Evolutionary conservation across 1,140 invertebrate species (phyloP).

Genomic region (Pseudomyrmex pallidus): DNA sequence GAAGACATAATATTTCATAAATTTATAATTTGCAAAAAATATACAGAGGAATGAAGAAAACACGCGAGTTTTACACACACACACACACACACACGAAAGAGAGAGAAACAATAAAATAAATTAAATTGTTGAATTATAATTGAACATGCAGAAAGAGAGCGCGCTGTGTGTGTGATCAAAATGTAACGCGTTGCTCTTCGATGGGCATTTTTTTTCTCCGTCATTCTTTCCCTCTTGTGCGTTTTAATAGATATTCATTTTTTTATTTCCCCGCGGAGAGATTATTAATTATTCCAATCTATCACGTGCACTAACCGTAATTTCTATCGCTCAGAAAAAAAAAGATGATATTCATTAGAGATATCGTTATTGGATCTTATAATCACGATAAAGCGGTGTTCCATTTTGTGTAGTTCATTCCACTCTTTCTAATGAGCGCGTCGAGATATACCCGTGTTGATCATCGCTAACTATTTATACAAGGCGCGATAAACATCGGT

Average conservation of each 20-base stretch:
- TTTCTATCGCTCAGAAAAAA: background rate
- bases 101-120: too few species aligned
- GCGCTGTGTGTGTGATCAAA: too few species aligned
- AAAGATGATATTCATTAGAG: slow-evolving; percentile 14
- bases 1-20: too few species aligned
- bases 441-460: background rate
- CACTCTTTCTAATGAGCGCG: background rate
- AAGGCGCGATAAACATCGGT: background rate
- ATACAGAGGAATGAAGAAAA: too few species aligned
- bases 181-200: too few species aligned
- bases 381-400: slow-evolving; percentile 8
- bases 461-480: slow-evolving; percentile 26
- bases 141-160: too few species aligned
- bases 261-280: background rate
- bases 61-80: too few species aligned
- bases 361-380: background rate
- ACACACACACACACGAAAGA: too few species aligned
- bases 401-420: background rate
- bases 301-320: background rate
- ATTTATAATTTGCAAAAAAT: too few species aligned
- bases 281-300: slow-evolving; percentile 11
- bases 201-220: too few species aligned
- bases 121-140: too few species aligned
- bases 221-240: background rate
- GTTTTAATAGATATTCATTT: background rate